Evolutionary conservation across 2,113 vertebrate species (phyloP).

Genomic region (Emberiza fucata): DNA sequence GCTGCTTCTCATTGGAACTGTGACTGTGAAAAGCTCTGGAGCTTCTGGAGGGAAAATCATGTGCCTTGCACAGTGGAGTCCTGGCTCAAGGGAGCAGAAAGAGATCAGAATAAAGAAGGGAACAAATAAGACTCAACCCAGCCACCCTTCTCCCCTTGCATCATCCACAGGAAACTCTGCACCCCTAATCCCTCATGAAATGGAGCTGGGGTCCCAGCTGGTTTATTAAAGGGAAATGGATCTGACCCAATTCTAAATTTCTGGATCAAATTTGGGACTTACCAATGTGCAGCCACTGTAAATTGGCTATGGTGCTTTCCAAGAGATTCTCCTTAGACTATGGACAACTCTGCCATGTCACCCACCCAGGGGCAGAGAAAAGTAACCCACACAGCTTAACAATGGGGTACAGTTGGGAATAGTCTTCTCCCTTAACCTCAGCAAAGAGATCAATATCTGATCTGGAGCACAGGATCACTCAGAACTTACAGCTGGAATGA

Average conservation of each 20-base stretch:
- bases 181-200: neutral
- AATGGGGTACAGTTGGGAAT: fast-evolving
- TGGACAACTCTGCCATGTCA: neutral
- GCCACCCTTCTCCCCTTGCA: neutral
- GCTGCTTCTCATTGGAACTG: neutral
- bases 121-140: neutral
- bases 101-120: neutral
- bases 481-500: neutral
- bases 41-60: neutral
- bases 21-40: neutral
- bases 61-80: neutral
- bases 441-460: neutral
- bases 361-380: neutral
- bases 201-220: neutral
- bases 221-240: neutral
- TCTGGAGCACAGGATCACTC: neutral
- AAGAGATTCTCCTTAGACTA: neutral
- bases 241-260: neutral
- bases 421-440: neutral
- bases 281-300: neutral
- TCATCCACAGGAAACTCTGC: neutral
- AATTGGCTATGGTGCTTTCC: neutral
- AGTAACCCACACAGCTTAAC: neutral
- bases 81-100: neutral
- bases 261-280: neutral